Base-by-base conservation (phyloP, 2,113 vertebrate genomes). In the Theristicus caerulescens region DNA sequence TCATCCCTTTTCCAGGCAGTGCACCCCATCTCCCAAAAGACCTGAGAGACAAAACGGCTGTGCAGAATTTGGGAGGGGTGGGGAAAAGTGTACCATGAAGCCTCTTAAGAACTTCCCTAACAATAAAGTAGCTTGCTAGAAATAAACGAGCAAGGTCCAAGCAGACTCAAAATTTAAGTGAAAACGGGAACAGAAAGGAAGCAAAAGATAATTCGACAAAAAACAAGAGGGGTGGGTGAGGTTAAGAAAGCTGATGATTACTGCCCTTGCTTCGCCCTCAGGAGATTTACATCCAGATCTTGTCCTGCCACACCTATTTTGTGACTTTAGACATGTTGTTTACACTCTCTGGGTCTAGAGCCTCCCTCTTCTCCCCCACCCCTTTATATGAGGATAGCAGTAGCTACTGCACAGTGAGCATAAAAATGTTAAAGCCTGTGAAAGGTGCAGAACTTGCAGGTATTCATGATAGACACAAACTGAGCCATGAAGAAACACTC, bases 161-260 rank as follows among this genome's bases (percentile, higher is more conserved):
- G 49, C 7, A 76, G 40, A 65, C 49, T 86, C 46, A 93, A 89
- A 59, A 49, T 58, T 34, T 80, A 84, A 95, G 54, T 70, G 49
- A 76, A 95, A 93, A 84, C 69, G 92, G 84, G 51, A 77, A 62
- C 5, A 1, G 40, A 91, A 82, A 46, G 54, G 66, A 93, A 82
- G 40, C 2, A 78, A 72, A 90, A 82, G 40, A 92, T 70, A 96
- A 89, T 82, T 46, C 8, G 24, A 59, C 16, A 92, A 67, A 61
- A 4, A 78, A 38, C 29, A 78, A 79, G 22, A 72, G 40, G 27
- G 31, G 31, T n/a, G 77, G 52, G 36, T 70, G 58, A 95, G 61
- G 81, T 82, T 94, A 85, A 44, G 65, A 91, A 90, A 82, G 47
- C 32, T 1, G 29, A 62, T 95, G 90, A 93, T 93, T 94, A 94